These are phyloP conservation scores for Bruchidius siliquastri DNA, from an alignment of 2,888 invertebrate genomes.

Conservation along the genomic window DNA sequence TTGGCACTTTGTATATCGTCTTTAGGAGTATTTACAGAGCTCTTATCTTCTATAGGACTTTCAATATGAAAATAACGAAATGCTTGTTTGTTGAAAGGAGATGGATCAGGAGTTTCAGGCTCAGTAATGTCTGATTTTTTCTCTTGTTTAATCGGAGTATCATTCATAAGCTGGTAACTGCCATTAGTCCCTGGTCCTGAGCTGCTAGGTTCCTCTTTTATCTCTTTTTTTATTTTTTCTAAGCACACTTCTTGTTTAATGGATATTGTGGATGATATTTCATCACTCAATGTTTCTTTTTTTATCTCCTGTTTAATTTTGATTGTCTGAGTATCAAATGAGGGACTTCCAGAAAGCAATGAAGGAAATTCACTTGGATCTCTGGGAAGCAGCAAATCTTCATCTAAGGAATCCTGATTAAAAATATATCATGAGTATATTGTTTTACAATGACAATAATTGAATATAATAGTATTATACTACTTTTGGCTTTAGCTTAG, in stretches of 20 bases:
- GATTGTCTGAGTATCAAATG: neutral
- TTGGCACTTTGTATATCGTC: neutral
- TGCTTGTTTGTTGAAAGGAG: neutral
- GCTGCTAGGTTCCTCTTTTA: neutral
- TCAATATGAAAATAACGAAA: neutral
- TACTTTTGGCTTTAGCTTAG: too few relatives aligned
- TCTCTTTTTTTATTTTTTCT: neutral
- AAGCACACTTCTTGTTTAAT: neutral
- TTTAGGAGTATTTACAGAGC: neutral
- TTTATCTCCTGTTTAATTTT: neutral
- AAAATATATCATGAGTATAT: too few relatives aligned
- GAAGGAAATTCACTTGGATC: neutral
- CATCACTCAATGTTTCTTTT: neutral
- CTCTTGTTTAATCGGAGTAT: neutral
- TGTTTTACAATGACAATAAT: too few relatives aligned
- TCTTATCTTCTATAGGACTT: neutral
- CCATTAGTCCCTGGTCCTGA: neutral
- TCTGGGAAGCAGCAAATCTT: neutral
- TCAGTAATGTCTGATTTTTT: neutral
- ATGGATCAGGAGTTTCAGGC: neutral
- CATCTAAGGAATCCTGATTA: neutral
- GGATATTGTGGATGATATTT: neutral
- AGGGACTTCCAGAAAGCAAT: neutral
- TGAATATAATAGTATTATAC: too few relatives aligned
- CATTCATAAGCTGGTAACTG: neutral